These are phyloP conservation scores for Gyrodactylus salaris DNA, from an alignment of 1,140 invertebrate genomes.

Conservation along the genomic window DNA sequence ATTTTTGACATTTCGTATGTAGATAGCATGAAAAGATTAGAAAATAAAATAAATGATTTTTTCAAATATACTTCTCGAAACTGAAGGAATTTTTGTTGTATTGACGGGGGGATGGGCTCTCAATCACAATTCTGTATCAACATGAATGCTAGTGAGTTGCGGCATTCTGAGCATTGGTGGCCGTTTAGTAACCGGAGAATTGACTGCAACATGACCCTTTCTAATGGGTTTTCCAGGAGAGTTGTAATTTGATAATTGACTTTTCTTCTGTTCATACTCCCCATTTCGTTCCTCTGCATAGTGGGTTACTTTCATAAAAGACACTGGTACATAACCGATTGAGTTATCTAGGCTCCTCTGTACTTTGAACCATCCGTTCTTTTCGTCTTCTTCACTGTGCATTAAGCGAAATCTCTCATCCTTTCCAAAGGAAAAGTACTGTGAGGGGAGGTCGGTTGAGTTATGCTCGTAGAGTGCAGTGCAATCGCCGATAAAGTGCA, in stretches of 20 bases:
- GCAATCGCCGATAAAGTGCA: background rate
- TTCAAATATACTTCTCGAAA: too few relatives aligned
- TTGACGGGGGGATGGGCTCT: too few relatives aligned
- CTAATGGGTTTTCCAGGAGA: background rate
- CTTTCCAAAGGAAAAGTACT: background rate
- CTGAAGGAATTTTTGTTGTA: too few relatives aligned
- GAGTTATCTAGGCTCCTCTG: background rate
- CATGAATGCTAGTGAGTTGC: background rate
- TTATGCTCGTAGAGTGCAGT: background rate
- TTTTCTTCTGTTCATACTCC: background rate
- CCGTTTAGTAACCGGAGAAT: background rate
- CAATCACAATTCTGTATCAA: background rate
- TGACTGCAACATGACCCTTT: background rate
- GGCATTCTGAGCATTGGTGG: background rate
- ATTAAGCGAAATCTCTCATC: background rate
- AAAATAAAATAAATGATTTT: background rate
- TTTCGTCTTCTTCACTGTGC: background rate
- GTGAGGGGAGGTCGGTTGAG: background rate
- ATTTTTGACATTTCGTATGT: too few relatives aligned
- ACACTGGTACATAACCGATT: background rate
- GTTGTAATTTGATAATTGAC: background rate
- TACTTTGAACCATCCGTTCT: background rate
- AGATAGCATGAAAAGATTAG: background rate
- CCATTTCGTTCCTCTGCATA: background rate
- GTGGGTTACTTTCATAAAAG: background rate